A percentile compares a stretch with the other conserved stretches of the same genome.
Evolutionary conservation across 2,113 vertebrate genomes (phyloP).

Genomic region (Petrocephalus zakoni): DNA sequence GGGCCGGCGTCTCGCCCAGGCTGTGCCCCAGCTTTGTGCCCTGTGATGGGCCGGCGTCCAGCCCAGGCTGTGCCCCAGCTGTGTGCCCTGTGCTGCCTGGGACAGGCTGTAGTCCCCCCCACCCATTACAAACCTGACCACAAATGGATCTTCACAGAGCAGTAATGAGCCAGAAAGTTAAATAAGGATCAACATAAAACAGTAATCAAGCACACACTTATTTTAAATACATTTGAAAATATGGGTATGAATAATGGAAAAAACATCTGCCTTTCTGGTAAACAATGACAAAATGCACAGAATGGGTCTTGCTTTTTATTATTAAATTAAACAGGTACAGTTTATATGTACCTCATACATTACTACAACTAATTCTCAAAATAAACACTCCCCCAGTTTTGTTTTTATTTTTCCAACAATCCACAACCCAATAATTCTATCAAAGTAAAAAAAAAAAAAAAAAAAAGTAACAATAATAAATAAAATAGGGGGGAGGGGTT

Average conservation of each 20-base stretch:
- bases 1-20: too few relatives aligned
- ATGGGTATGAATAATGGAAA: not conserved
- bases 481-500: not conserved
- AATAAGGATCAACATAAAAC: too few relatives aligned
- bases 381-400: constrained; percentile 50
- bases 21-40: too few relatives aligned
- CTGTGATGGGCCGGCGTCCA: too few relatives aligned
- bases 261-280: not conserved
- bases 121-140: too few relatives aligned
- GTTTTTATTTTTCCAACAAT: constrained; percentile 50
- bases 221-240: too few relatives aligned
- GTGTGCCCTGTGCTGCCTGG: too few relatives aligned
- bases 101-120: too few relatives aligned
- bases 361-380: constrained; percentile 53
- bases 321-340: constrained; percentile 67
- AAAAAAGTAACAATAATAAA: not conserved
- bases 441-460: constrained; percentile 37
- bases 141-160: too few relatives aligned
- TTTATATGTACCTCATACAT: constrained; percentile 65
- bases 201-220: too few relatives aligned
- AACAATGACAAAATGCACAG: not conserved
- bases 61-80: too few relatives aligned
- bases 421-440: constrained; percentile 55
- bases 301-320: constrained; percentile 48
- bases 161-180: too few relatives aligned